phyloP scores from a whole-genome alignment of 2,888 invertebrate species.

The Tachina lurida region DNA sequence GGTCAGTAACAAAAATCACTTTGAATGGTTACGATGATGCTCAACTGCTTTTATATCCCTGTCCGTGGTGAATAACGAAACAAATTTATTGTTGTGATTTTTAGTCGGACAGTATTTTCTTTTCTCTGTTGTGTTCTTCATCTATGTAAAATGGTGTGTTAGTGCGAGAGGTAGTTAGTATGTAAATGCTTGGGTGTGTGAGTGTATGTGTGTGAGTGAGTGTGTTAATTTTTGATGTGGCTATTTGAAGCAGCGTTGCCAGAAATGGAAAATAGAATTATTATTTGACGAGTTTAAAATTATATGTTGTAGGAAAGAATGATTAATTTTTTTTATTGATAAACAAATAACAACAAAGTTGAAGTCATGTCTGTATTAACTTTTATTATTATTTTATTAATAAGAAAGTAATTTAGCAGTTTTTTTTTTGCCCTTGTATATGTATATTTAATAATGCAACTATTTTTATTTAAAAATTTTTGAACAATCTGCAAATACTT shows the following conservation, averaged over 20 bases:
- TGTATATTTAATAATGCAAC: no score
- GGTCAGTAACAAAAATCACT: slow-evolving; percentile 80
- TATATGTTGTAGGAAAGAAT: no score
- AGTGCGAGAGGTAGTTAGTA: slow-evolving; percentile 19
- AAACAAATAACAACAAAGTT: no score
- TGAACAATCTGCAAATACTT: no score
- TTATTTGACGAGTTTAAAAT: not conserved
- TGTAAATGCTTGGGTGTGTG: not conserved
- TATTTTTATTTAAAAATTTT: no score
- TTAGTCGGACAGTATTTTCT: slow-evolving; percentile 26
- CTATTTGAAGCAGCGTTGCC: slow-evolving; percentile 30
- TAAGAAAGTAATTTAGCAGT: no score
- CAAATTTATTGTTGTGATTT: slow-evolving; percentile 64
- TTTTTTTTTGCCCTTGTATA: no score
- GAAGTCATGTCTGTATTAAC: no score
- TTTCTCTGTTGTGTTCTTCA: slow-evolving; percentile 40
- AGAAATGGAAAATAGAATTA: not conserved
- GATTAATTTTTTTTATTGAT: no score
- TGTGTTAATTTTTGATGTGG: not conserved
- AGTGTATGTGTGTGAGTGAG: slow-evolving; percentile 6
- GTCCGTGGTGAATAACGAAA: slow-evolving; percentile 72
- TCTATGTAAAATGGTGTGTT: slow-evolving; percentile 32
- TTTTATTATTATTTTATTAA: no score
- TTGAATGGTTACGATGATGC: slow-evolving; percentile 80
- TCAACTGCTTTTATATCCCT: slow-evolving; percentile 80